Evolutionary conservation across 37 sponge, comb jelly and placozoan species (phyloP), one percentile per base, ranked within the genome.

Genomic region (Theonella swinhoei): DNA sequence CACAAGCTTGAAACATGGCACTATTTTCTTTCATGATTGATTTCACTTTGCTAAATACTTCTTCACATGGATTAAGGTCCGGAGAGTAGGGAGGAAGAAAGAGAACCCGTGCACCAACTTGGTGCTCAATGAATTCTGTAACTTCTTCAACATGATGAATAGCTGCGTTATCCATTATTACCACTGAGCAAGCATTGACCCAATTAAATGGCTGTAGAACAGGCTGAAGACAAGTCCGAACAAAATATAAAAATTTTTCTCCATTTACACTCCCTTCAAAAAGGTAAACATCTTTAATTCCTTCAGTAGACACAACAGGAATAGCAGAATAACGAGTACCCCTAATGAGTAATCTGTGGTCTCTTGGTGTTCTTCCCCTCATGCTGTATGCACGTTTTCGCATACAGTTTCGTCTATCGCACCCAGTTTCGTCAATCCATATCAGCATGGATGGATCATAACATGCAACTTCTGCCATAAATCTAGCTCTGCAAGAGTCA

Each of bases 21-120:
- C 66, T 72, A 79, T 79, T 79, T 66, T 79, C n/a, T 32, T 79
- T 79, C 80, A 79, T 79, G 29, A 79, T 79, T 2, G 42, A 36
- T 30, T 81, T 81, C 9, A 81, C 72, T 25, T 81, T 38, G 40
- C 81, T 83, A 38, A 83, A 83, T 1, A 83, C 74, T 29, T 67
- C 68, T 35, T 79, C 80, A 36, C 3, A 1, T 4, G 80, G 80
- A 2, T 65, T 79, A 0, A 79, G 39, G 25, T 79, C 81, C 23
- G 81, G 81, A 11, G 81, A 81, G 59, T 81, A 81, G 62, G 81
- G 81, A 42, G 81, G 81, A 32, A 81, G 59, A 69, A 69, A 81
- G 0, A 70, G 33, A 25, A 81, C 23, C 26, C 40, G 22, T 14
- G 81, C 71, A 30, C 72, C 72, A 29, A 31, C 72, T 41, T 69